These are phyloP conservation scores for Bugula neritina DNA, from an alignment of 2,888 invertebrate genomes.

Conservation along the genomic window DNA sequence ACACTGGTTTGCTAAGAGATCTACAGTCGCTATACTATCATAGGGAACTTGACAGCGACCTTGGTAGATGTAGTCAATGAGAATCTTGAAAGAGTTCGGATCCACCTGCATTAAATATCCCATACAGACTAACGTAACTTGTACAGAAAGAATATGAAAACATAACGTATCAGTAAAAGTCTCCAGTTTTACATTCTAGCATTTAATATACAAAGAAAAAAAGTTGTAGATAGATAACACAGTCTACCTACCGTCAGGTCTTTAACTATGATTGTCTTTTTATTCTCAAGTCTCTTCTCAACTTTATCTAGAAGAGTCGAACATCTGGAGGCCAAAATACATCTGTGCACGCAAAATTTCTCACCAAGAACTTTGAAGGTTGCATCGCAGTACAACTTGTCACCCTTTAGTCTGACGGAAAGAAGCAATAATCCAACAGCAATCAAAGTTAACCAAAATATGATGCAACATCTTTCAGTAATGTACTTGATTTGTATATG, in stretches of 20 bases:
- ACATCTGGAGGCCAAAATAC: constrained; percentile 54
- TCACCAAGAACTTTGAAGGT: constrained; percentile 52
- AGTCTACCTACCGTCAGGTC: neutral
- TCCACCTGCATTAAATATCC: neutral
- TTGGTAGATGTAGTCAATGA: constrained; percentile 30
- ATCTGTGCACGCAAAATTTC: constrained; percentile 52
- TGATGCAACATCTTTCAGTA: too few species aligned
- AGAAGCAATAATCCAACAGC: too few species aligned
- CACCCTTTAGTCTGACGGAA: constrained; percentile 43
- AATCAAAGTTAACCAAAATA: too few species aligned
- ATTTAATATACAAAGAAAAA: too few species aligned
- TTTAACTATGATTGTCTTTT: constrained; percentile 44
- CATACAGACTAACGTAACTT: too few species aligned
- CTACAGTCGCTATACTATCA: constrained; percentile 50
- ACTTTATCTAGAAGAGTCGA: constrained; percentile 54
- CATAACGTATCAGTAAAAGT: too few species aligned
- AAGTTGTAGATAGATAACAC: too few species aligned
- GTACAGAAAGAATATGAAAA: too few species aligned
- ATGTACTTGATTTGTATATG: too few species aligned
- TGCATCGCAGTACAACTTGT: constrained; percentile 51
- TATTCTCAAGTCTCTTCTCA: constrained; percentile 51
- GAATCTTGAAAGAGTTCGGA: neutral
- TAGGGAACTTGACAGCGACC: constrained; percentile 51
- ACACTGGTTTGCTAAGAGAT: constrained; percentile 53
- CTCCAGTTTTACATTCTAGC: too few species aligned